Evolutionary conservation across 2,888 invertebrate genomes (phyloP).

Genomic region (Bombyx huttoni): DNA sequence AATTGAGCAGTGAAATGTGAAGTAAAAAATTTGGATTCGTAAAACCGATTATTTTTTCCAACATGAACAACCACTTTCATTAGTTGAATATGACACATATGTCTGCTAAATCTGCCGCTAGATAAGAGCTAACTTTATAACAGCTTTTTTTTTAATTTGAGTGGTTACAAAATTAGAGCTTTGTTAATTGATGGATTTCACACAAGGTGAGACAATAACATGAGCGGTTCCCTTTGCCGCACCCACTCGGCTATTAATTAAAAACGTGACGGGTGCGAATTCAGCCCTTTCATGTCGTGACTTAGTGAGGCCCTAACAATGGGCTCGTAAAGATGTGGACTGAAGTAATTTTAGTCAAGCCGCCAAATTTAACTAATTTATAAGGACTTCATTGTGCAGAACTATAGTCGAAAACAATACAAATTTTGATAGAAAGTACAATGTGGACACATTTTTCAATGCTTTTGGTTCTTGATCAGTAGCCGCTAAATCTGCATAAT

Average conservation of each 20-base stretch:
- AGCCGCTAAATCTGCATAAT: too few species aligned
- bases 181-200: slow-evolving; percentile 50
- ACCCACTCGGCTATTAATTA: slow-evolving; percentile 59
- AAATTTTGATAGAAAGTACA: too few species aligned
- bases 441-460: too few species aligned
- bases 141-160: slow-evolving; percentile 12
- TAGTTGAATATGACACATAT: too few species aligned
- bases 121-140: too few species aligned
- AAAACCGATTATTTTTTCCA: too few species aligned
- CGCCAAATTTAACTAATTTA: not conserved
- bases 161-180: slow-evolving; percentile 18
- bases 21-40: too few species aligned
- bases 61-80: too few species aligned
- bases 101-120: too few species aligned
- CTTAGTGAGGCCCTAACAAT: slow-evolving; percentile 15
- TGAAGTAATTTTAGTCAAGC: not conserved
- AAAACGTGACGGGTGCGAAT: slow-evolving; percentile 60
- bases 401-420: not conserved
- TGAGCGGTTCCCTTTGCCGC: slow-evolving; percentile 28
- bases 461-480: too few species aligned
- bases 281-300: slow-evolving; percentile 41
- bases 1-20: too few species aligned
- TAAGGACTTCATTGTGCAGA: not conserved
- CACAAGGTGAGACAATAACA: slow-evolving; percentile 25
- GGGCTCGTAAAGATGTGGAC: not conserved